Base-by-base conservation (phyloP, 1,140 invertebrate species). In the Drosophila sucinea region DNA sequence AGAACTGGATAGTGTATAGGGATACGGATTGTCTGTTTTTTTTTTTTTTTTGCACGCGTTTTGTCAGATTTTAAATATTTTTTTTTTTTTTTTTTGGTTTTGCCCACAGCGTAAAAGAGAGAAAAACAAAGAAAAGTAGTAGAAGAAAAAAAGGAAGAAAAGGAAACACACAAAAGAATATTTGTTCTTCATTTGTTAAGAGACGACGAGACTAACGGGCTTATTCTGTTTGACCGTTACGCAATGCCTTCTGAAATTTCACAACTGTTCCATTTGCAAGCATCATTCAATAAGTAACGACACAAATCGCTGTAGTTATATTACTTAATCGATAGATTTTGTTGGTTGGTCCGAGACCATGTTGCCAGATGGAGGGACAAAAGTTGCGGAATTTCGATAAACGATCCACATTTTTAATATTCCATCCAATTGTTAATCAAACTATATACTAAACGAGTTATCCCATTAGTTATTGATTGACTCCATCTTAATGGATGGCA, bases 71-170 rank as follows among this genome's bases (percentile, higher is more conserved):
- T 73, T 55, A 63, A 0, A 30, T 29, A 27, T 35, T 40, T 51
- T 40, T 30, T 65, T 64, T 67, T 65, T 65, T 67, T 54, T 61
- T 57, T 65, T 73, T 41, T 38, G 57, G 70, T 73, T 81, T 73
- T 60, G 66, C 76, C 87, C 84, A 84, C 80, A 87, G 81, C 84
- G 66, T 84, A 87, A 84, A 87, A 87, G 85, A 87, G 83, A 87
- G 84, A 87, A 89, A 82, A 89, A 77, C 73, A 78, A 87, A 73
- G 70, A 90, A 87, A 89, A 89, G 84, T 89, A 79, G 85, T 87
- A 87, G 84, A 87, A 87, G 84, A 87, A 90, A 80, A 66, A 87
- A 84, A 89, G 84, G 84, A 87, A 87, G 84, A 87, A 87, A 87
- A 87, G 83, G 85, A 90, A 89, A 89, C 84, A 87, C 83, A 87